Evolutionary conservation across 2,888 invertebrate genomes (phyloP).

Genomic region (Heliconius cydno): DNA sequence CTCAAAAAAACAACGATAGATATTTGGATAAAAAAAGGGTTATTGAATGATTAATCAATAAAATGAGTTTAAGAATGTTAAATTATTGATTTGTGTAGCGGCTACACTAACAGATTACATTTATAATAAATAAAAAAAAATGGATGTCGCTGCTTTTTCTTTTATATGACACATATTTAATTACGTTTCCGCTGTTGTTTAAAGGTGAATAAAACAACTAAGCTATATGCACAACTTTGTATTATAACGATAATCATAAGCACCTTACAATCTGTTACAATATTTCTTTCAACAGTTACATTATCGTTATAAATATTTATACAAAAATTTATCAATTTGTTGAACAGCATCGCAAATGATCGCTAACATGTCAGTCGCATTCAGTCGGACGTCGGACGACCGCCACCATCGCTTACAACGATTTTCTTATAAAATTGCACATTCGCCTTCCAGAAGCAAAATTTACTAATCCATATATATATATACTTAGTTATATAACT

Average conservation of each 20-base stretch:
- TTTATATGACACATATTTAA: not conserved
- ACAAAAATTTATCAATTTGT: slow-evolving; percentile 78
- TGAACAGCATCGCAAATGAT: slow-evolving; percentile 73
- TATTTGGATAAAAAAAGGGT: too few species aligned
- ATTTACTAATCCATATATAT: slow-evolving; percentile 31
- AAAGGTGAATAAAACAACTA: slow-evolving; percentile 48
- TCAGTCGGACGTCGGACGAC: slow-evolving; percentile 47
- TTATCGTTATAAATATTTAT: slow-evolving; percentile 81
- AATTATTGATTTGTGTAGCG: too few species aligned
- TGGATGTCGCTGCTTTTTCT: too few species aligned
- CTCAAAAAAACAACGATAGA: too few species aligned
- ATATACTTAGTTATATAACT: slow-evolving; percentile 19
- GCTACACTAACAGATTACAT: too few species aligned
- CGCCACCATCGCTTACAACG: not conserved
- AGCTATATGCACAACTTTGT: slow-evolving; percentile 81
- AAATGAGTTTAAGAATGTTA: too few species aligned
- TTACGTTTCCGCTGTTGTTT: not conserved
- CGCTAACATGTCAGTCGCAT: slow-evolving; percentile 56
- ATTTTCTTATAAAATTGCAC: slow-evolving; percentile 44
- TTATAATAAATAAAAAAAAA: too few species aligned
- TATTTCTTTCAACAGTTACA: slow-evolving; percentile 79
- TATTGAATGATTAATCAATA: too few species aligned
- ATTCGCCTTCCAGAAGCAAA: slow-evolving; percentile 43
- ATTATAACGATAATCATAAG: slow-evolving; percentile 84
- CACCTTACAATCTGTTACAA: slow-evolving; percentile 83